These are phyloP conservation scores for Numida meleagris DNA, from an alignment of 2,113 vertebrate species.

Conservation along the genomic window DNA sequence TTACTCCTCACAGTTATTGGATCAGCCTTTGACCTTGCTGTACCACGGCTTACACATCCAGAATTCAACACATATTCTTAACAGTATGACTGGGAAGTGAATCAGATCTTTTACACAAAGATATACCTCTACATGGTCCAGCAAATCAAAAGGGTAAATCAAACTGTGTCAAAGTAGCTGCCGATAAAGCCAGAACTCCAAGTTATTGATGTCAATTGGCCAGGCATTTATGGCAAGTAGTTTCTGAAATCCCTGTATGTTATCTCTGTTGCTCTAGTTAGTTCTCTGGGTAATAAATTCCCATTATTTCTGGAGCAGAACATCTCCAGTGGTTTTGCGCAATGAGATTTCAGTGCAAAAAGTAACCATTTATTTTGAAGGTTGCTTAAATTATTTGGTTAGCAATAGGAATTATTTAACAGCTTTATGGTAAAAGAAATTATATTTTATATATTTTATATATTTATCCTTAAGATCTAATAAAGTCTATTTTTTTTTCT, in stretches of 20 bases:
- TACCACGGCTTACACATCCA: background rate
- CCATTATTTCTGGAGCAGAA: background rate
- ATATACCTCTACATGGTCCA: background rate
- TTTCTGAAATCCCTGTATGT: background rate
- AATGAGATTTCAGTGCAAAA: background rate
- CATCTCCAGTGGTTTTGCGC: background rate
- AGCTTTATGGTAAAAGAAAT: background rate
- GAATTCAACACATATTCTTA: constrained; percentile 24
- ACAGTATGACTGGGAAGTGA: background rate
- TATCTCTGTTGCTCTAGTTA: background rate
- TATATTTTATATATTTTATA: background rate
- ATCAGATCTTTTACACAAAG: background rate
- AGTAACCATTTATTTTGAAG: background rate
- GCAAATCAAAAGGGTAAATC: background rate
- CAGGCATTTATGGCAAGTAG: background rate
- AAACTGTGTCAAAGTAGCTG: background rate
- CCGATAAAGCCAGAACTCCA: background rate
- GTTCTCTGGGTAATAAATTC: background rate
- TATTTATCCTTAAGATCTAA: background rate
- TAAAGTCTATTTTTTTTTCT: background rate
- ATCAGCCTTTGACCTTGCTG: constrained; percentile 46
- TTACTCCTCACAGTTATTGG: constrained; percentile 37
- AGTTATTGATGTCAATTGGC: background rate
- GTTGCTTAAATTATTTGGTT: background rate
- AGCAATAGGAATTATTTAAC: background rate